Percentiles rank a stretch among this genome's conserved stretches.
Evolutionary conservation across 2,888 invertebrate species (phyloP).

Genomic region (Lottia scabra): DNA sequence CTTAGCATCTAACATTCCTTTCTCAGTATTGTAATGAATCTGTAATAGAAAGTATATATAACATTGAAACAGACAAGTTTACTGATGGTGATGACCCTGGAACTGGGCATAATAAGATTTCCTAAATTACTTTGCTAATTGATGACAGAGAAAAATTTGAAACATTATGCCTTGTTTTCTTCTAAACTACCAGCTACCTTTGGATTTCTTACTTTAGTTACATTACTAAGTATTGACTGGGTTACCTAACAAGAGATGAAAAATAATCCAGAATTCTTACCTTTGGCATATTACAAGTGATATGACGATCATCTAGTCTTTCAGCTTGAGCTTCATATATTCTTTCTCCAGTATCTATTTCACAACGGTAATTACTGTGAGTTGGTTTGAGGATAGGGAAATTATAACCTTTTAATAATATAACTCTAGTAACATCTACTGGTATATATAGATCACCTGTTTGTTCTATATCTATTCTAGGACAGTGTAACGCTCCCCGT

Average conservation of each 20-base stretch:
- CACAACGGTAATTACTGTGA: slow-evolving; percentile 21
- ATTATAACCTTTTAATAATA: slow-evolving; percentile 50
- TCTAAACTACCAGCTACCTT: no score
- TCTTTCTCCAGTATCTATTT: slow-evolving; percentile 21
- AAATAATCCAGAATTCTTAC: slow-evolving; percentile 9
- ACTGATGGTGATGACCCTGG: no score
- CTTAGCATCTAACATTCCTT: slow-evolving; percentile 41
- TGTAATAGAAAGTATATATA: slow-evolving; percentile 10
- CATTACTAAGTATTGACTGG: no score
- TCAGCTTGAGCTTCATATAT: slow-evolving; percentile 22
- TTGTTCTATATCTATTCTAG: slow-evolving; percentile 42
- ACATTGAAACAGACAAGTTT: no score
- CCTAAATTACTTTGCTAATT: no score
- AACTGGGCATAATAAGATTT: no score
- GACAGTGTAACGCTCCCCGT: slow-evolving; percentile 51
- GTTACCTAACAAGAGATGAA: no score
- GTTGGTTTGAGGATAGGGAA: slow-evolving; percentile 42
- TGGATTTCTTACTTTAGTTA: no score
- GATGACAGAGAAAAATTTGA: neutral
- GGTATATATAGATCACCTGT: slow-evolving; percentile 51
- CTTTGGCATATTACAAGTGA: slow-evolving; percentile 32
- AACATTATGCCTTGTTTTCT: neutral
- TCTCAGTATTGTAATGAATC: slow-evolving; percentile 30
- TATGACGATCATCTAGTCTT: slow-evolving; percentile 27
- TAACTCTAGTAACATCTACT: slow-evolving; percentile 42